These are phyloP conservation scores for Mastacembelus armatus DNA, from an alignment of 2,797 vertebrate genomes.

Conservation along the genomic window DNA sequence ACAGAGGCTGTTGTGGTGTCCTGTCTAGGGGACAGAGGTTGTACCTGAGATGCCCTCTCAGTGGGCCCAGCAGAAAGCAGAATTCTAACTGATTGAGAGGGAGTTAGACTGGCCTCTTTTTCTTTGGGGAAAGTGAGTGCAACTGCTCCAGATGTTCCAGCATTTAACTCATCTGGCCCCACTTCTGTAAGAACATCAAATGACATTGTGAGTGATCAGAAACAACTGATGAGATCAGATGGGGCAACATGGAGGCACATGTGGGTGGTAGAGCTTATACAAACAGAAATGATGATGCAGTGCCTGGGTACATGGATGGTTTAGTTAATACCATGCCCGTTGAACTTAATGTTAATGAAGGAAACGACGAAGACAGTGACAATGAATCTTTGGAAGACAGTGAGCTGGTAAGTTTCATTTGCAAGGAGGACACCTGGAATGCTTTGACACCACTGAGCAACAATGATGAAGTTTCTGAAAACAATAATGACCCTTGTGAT, in stretches of 20 bases:
- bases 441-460: slow-evolving; percentile 6
- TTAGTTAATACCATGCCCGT: slow-evolving; percentile 11
- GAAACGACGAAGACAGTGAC: too few relatives aligned
- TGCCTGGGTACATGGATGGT: slow-evolving; percentile 10
- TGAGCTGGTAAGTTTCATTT: slow-evolving; percentile 4
- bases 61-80: slow-evolving; percentile 64
- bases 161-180: slow-evolving; percentile 80
- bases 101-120: slow-evolving; percentile 79
- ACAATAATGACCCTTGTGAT: slow-evolving; percentile 7
- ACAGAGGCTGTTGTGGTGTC: slow-evolving; percentile 70
- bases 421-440: slow-evolving; percentile 20
- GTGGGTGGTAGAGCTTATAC: slow-evolving; percentile 60
- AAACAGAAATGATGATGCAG: slow-evolving; percentile 23
- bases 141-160: slow-evolving; percentile 82
- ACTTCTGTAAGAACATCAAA: slow-evolving; percentile 90
- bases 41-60: slow-evolving; percentile 77
- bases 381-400: slow-evolving; percentile 8
- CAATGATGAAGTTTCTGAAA: not conserved
- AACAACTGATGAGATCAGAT: slow-evolving; percentile 30
- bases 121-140: slow-evolving; percentile 78
- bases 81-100: slow-evolving; percentile 80
- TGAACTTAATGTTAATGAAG: too few relatives aligned
- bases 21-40: slow-evolving; percentile 74
- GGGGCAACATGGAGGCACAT: slow-evolving; percentile 20
- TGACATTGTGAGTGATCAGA: slow-evolving; percentile 58